These are phyloP conservation scores for Odontesthes bonariensis DNA, from an alignment of 2,113 vertebrate genomes.

Conservation along the genomic window DNA sequence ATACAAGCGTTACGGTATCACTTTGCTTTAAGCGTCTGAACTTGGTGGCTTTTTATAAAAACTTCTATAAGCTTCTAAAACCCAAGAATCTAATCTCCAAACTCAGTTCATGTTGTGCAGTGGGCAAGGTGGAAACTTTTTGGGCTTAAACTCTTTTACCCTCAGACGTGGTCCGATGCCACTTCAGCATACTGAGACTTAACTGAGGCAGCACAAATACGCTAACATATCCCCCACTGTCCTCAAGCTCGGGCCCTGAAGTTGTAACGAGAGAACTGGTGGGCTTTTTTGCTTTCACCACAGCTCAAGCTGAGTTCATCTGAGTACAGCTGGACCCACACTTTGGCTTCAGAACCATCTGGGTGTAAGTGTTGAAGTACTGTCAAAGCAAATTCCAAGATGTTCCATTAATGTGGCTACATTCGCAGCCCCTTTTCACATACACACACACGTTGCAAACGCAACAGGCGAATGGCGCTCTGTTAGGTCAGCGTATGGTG, in stretches of 20 bases:
- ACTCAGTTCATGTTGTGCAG: neutral
- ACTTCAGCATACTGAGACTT: neutral
- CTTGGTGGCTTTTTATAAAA: neutral
- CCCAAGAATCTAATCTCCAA: neutral
- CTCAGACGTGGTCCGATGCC: neutral
- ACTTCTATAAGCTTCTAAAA: neutral
- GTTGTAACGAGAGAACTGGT: neutral
- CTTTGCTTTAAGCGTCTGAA: neutral
- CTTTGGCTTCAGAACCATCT: neutral
- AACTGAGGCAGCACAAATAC: constrained; percentile 6
- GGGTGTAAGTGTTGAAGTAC: constrained; percentile 18
- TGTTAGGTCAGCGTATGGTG: constrained; percentile 3
- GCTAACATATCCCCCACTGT: constrained; percentile 11
- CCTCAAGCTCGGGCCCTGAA: constrained; percentile 12
- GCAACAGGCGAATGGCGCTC: neutral
- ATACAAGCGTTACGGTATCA: neutral
- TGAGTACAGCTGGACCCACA: neutral
- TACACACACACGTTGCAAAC: neutral
- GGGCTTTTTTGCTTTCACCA: neutral
- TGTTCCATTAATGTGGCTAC: constrained; percentile 16
- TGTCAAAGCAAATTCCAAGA: constrained; percentile 22
- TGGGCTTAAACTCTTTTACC: neutral
- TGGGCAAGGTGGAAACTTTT: neutral
- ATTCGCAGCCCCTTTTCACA: constrained; percentile 4
- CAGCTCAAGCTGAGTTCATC: neutral